Conservation (phyloP, 2,888 invertebrate species). For the Dryocosmus kuriphilus region DNA sequence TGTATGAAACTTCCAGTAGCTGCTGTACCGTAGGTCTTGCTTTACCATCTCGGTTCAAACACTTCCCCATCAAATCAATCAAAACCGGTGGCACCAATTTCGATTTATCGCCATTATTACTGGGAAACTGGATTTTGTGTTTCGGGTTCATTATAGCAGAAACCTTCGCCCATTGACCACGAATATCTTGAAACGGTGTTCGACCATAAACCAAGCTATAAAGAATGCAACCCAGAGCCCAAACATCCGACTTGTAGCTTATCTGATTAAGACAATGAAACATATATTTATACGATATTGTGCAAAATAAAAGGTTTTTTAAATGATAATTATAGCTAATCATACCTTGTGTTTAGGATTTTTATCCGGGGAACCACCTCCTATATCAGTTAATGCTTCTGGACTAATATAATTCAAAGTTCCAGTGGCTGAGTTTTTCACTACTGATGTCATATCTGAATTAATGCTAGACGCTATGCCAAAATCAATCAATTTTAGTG, state of each 20-base stretch:
- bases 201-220: constrained; percentile 94
- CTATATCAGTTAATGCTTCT: constrained; percentile 88
- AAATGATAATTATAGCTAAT: background rate
- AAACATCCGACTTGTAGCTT: constrained; percentile 95
- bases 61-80: constrained; percentile 84
- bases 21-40: constrained; percentile 87
- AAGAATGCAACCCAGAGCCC: constrained; percentile 98
- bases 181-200: constrained; percentile 94
- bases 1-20: constrained; percentile 81
- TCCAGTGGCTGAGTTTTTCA: constrained; percentile 90
- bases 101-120: constrained; percentile 50
- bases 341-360: constrained; percentile 69
- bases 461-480: constrained; percentile 95
- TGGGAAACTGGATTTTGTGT: constrained; percentile 86
- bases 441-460: constrained; percentile 92
- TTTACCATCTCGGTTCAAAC: constrained; percentile 86
- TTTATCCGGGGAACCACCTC: constrained; percentile 76
- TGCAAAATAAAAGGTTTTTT: background rate
- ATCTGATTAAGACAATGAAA: constrained; percentile 81
- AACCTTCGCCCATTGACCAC: constrained; percentile 85
- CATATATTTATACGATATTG: constrained; percentile 1
- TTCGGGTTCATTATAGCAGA: constrained; percentile 88
- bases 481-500: constrained; percentile 97
- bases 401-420: constrained; percentile 98
- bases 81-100: constrained; percentile 82